Conservation (phyloP, 2,797 vertebrate species). For the Pantherophis vulpinus region DNA sequence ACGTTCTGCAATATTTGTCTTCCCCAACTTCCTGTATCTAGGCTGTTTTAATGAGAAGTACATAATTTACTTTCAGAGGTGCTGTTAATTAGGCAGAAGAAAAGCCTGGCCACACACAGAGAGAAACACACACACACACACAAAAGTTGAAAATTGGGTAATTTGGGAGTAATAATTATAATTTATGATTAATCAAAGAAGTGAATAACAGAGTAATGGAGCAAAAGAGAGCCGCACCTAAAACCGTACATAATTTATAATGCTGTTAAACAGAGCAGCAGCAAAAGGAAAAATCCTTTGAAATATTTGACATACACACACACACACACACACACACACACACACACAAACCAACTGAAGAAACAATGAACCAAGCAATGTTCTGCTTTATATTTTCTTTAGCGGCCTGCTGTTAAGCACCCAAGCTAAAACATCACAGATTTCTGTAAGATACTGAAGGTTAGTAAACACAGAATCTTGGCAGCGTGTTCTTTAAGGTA, state of each 20-base stretch:
- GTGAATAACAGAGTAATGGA: neutral
- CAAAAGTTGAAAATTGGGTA: neutral
- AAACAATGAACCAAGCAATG: neutral
- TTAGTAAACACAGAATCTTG: neutral
- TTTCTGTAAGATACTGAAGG: neutral
- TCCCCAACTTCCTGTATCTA: neutral
- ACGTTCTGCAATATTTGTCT: neutral
- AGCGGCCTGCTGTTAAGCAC: neutral
- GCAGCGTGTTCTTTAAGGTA: neutral
- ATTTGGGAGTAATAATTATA: neutral
- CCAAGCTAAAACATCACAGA: neutral
- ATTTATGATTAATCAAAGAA: neutral
- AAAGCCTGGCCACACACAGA: neutral
- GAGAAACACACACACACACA: neutral
- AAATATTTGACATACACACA: neutral
- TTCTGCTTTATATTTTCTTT: neutral
- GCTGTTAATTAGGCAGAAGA: neutral
- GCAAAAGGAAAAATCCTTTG: neutral
- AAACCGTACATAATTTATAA: neutral
- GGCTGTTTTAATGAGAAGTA: neutral
- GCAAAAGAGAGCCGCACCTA: neutral
- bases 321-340: neutral
- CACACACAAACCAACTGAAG: neutral
- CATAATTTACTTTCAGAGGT: neutral
- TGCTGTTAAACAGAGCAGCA: neutral